Conservation (phyloP, 1,140 invertebrate species). For the Drosophila repleta region DNA sequence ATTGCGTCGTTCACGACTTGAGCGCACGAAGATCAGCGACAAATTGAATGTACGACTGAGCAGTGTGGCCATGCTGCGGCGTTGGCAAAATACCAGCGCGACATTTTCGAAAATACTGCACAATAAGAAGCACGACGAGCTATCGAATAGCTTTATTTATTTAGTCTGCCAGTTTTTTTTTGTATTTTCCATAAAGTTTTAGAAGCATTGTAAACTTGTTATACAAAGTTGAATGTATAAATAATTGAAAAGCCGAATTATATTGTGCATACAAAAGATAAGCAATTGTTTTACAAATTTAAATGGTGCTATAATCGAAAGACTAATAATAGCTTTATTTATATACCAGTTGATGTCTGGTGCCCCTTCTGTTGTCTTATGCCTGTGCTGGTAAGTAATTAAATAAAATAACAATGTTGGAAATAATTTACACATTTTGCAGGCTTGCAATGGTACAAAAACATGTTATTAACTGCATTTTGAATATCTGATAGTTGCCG, state of each 20-base stretch:
- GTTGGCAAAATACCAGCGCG: background rate
- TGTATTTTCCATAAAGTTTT: background rate
- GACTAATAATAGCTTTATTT: too few relatives aligned
- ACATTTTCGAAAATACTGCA: background rate
- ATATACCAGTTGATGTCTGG: too few relatives aligned
- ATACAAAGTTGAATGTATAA: too few relatives aligned
- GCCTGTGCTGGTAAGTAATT: too few relatives aligned
- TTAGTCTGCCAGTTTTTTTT: background rate
- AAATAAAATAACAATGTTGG: too few relatives aligned
- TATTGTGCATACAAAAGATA: too few relatives aligned
- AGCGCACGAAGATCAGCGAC: constrained; percentile 37
- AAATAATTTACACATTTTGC: background rate
- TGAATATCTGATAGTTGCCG: background rate
- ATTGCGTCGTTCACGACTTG: constrained; percentile 10
- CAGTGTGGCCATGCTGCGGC: constrained; percentile 13
- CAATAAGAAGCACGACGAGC: background rate
- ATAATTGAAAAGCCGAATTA: too few relatives aligned
- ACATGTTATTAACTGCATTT: background rate
- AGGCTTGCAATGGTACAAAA: background rate
- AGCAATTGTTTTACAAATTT: too few relatives aligned
- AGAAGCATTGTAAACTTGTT: too few relatives aligned
- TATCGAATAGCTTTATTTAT: background rate
- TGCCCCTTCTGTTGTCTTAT: too few relatives aligned
- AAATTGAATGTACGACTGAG: constrained; percentile 34
- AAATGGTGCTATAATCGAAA: too few relatives aligned